Evolutionary conservation across 2,113 vertebrate genomes (phyloP), one percentile per base, ranked within the genome.

Genomic region (Lampris megalopsis): DNA sequence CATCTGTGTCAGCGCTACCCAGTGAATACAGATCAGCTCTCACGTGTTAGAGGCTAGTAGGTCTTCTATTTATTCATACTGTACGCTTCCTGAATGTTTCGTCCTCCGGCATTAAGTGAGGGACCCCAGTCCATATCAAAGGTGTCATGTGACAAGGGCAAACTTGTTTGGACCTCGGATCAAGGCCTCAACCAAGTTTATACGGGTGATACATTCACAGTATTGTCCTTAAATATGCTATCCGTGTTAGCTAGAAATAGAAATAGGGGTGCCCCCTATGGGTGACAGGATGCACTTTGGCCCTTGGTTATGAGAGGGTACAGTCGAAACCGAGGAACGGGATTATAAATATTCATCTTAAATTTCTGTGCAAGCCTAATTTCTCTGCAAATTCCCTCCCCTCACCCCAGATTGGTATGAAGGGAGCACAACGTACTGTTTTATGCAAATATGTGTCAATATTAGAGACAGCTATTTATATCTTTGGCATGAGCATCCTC

Each of bases 381-480:
- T 69, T 64, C 36, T 24, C 60, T 43, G 7, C 57, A 50, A n/a
- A 62, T 63, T 50, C 49, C 53, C 47, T 66, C 49, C n/a, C 59
- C 9, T 38, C n/a, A 67, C 61, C 35, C 41, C 53, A 72, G 75
- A 54, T 24, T 42, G 41, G 74, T 61, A 63, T 11, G 52, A 71
- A 65, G 67, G 58, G 24, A 64, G 65, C 74, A 64, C 48, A 65
- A 9, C 57, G 65, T 50, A 6, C 57, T 64, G 77, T 75, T 86
- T 76, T 85, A 85, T 87, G 50, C 49, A 64, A 40, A 74, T 87
- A n/a, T 86, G 84, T 86, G 88, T 87, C 88, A 87, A 81, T 77
- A 58, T 37, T 45, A 58, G 49, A 65, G 9, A 68, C 67, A 78
- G 73, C 37, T 76, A 47, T 79, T 76, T 77, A 62, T 72, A 75